Evolutionary conservation across 2,113 vertebrate genomes (phyloP), one percentile per base, ranked within the genome.

Genomic region (Carassius gibelio): DNA sequence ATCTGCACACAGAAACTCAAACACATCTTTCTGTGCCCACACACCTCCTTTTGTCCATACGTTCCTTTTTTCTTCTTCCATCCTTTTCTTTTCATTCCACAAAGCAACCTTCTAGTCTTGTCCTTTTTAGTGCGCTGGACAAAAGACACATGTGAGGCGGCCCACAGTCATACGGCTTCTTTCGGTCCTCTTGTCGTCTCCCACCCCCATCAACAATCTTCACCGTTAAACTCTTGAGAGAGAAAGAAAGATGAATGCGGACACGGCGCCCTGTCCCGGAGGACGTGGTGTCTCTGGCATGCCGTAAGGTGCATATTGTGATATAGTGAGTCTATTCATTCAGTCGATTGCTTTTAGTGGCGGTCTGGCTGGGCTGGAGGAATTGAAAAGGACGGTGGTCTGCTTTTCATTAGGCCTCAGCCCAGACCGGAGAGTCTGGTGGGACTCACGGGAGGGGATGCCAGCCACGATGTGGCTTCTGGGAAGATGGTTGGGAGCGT

Each of bases 311-410:
- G 92, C 92, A 94, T 94, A 94, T 95, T 95, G 94, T 95, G 95
- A 95, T 95, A 91, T 94, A 95, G 92, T 94, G 93, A 91, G 91
- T 93, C 91, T 92, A 92, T 93, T 95, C 91, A 93, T 92, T 88
- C 89, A 93, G 92, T 94, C 93, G 93, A 94, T 95, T 95, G 95
- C 90, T 91, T 95, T 91, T 93, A 94, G 93, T 92, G 92, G 93
- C 91, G 91, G 91, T 90, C 85, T 79, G 89, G 93, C 90, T 91
- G 90, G 90, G 88, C 89, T 89, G 90, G 91, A 91, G 88, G 93
- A 94, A 94, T 94, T 94, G 93, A 95, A 94, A 94, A 93, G 91
- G 91, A 94, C 93, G 91, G 91, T 64, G 86, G 93, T 91, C 93
- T 93, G 91, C 92, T 95, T 94, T 94, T 94, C 93, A 95, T 95